Conservation (phyloP, 2,888 invertebrate species). For the Brachylomia viminalis region DNA sequence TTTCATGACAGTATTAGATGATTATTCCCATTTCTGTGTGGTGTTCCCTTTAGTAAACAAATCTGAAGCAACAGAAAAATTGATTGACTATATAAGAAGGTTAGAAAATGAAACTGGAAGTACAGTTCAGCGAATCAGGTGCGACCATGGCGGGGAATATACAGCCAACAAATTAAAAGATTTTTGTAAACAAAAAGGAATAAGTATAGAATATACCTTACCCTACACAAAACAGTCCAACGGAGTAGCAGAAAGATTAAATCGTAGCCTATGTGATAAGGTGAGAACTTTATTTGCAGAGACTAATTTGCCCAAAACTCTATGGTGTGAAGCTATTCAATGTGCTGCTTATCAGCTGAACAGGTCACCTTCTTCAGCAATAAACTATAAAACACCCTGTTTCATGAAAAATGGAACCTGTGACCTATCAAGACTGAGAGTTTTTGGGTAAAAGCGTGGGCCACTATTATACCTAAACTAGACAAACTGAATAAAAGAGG, state of each 20-base stretch:
- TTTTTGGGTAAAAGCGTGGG: constrained; percentile 2
- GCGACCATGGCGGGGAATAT: background rate
- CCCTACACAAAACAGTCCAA: constrained; percentile 2
- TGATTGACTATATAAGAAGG: too few relatives aligned
- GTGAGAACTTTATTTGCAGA: constrained; percentile 3
- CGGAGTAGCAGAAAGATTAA: constrained; percentile 1
- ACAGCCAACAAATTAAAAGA: background rate
- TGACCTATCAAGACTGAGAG: constrained; percentile 4
- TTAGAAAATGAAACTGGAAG: too few relatives aligned
- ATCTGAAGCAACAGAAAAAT: constrained; percentile 2
- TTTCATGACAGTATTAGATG: background rate
- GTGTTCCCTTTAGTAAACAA: constrained; percentile 5
- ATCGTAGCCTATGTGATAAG: background rate
- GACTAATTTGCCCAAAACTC: constrained; percentile 1
- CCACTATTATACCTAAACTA: constrained; percentile 5
- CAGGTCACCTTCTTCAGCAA: constrained; percentile 7
- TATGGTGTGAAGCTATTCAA: constrained; percentile 7
- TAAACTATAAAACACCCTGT: constrained; percentile 5
- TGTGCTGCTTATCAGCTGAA: constrained; percentile 5
- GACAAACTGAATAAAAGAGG: constrained; percentile 2
- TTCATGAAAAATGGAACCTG: constrained; percentile 5
- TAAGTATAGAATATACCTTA: background rate
- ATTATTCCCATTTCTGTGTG: background rate
- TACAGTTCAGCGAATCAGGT: too few relatives aligned
- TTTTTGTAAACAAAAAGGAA: background rate